Evolutionary conservation across 2,888 invertebrate genomes (phyloP).

Genomic region (Xylocampa areola): DNA sequence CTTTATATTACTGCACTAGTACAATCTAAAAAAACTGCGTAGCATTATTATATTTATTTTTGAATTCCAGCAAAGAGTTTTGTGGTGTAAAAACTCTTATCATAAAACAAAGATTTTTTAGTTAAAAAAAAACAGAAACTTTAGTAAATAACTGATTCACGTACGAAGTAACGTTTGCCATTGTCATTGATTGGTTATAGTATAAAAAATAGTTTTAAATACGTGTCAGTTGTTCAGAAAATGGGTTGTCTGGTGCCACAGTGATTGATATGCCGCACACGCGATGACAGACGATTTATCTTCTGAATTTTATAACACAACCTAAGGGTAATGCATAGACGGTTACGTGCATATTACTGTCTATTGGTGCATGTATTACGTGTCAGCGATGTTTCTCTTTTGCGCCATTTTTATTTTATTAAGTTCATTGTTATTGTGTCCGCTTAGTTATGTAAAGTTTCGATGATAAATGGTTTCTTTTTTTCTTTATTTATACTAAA

Average conservation of each 20-base stretch:
- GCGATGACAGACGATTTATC: constrained; percentile 73
- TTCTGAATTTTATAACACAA: constrained; percentile 68
- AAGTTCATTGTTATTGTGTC: too few relatives aligned
- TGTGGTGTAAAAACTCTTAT: too few relatives aligned
- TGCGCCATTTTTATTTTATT: too few relatives aligned
- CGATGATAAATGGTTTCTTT: too few relatives aligned
- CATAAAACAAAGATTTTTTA: too few relatives aligned
- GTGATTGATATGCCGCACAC: constrained; percentile 77
- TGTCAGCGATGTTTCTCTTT: background rate
- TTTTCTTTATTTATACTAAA: too few relatives aligned
- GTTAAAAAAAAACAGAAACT: background rate
- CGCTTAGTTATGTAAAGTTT: too few relatives aligned
- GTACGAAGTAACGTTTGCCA: constrained; percentile 17
- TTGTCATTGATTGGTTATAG: constrained; percentile 46
- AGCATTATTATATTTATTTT: too few relatives aligned
- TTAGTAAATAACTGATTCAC: constrained; percentile 5
- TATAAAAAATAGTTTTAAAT: constrained; percentile 70
- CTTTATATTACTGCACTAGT: too few relatives aligned
- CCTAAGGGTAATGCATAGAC: constrained; percentile 58
- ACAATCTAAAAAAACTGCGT: too few relatives aligned
- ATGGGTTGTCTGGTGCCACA: constrained; percentile 65
- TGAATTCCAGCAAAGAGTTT: too few relatives aligned
- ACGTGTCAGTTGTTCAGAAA: constrained; percentile 75
- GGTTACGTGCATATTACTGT: constrained; percentile 51
- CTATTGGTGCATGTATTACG: background rate